These are phyloP conservation scores for Meghimatium bilineatum DNA, from an alignment of 2,888 invertebrate species.

Conservation along the genomic window DNA sequence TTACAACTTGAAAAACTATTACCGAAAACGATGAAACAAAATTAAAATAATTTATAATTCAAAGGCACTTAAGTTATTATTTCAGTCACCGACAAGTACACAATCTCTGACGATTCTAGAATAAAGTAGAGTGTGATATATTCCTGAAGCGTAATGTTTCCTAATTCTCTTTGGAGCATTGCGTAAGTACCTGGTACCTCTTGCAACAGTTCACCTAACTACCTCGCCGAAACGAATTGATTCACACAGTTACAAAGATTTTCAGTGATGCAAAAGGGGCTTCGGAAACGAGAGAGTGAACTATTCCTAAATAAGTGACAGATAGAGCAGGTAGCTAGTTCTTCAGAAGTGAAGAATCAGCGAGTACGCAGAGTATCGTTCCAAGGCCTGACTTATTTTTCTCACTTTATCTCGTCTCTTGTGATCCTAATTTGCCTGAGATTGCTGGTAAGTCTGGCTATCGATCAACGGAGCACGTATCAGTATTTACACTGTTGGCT, in stretches of 20 bases:
- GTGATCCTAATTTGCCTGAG: neutral
- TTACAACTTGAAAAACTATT: neutral
- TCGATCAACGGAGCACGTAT: neutral
- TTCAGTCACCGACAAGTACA: neutral
- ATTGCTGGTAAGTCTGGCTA: neutral
- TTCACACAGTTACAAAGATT: constrained; percentile 10
- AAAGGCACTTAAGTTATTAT: neutral
- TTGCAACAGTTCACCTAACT: constrained; percentile 14
- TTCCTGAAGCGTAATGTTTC: neutral
- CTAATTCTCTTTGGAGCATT: neutral
- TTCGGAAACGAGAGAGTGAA: neutral
- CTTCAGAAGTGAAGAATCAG: neutral
- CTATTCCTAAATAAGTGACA: neutral
- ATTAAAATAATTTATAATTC: neutral
- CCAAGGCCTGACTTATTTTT: neutral
- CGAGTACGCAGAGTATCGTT: neutral
- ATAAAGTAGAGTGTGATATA: neutral
- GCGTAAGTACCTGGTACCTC: constrained; percentile 19
- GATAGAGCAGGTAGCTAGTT: neutral
- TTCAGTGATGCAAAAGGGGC: constrained; percentile 14
- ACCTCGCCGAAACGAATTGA: constrained; percentile 35
- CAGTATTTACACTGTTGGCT: constrained; percentile 29
- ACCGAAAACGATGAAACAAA: neutral
- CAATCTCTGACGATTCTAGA: neutral
- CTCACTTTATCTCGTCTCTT: neutral